These are phyloP conservation scores for Drosophila tsacasi DNA, from an alignment of 1,140 invertebrate species.

Conservation along the genomic window DNA sequence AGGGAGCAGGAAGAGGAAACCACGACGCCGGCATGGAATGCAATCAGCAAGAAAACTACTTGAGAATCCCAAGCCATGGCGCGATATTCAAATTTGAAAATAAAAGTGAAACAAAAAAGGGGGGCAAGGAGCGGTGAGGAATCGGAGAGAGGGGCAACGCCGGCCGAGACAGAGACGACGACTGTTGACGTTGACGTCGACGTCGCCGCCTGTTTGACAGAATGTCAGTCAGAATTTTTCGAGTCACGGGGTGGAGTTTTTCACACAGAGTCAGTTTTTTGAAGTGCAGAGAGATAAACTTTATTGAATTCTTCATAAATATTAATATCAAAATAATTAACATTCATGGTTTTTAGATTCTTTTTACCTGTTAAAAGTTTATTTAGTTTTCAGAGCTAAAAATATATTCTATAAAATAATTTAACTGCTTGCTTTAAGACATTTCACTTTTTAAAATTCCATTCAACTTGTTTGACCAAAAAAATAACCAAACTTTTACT, in stretches of 20 bases:
- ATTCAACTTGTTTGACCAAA: too few species aligned
- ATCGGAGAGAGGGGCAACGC: neutral
- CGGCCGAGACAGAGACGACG: conserved; percentile 11
- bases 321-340: neutral
- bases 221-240: conserved; percentile 66
- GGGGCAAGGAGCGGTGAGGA: neutral
- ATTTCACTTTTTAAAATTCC: neutral
- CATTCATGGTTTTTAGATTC: fast-evolving
- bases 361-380: too few species aligned
- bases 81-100: conserved; percentile 78
- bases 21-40: conserved; percentile 66
- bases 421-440: neutral
- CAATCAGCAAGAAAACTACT: conserved; percentile 80
- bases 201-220: conserved; percentile 76
- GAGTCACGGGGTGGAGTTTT: conserved; percentile 9
- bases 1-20: conserved; percentile 5
- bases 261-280: conserved; percentile 24
- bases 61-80: conserved; percentile 64
- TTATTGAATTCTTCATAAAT: neutral
- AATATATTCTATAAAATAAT: neutral
- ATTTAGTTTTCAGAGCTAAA: neutral
- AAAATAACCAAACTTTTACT: too few species aligned
- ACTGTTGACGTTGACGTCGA: conserved; percentile 62
- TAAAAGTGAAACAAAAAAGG: conserved; percentile 69
- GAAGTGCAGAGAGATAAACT: conserved; percentile 12